Evolutionary conservation across 2,888 invertebrate genomes (phyloP).

Genomic region (Amphiduros pacificus): DNA sequence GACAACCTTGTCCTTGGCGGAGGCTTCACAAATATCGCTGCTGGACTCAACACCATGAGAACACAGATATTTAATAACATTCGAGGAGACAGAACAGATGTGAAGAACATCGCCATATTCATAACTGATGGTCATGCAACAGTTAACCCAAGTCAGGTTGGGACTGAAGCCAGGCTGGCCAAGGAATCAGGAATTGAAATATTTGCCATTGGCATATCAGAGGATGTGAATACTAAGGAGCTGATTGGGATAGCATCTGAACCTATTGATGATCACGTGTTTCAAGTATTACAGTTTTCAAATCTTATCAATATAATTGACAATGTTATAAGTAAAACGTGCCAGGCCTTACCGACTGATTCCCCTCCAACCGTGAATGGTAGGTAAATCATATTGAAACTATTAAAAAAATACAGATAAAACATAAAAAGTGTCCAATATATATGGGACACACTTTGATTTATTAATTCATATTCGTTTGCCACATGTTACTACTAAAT

Average conservation of each 20-base stretch:
- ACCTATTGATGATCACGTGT: conserved; percentile 5
- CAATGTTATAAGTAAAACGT: conserved; percentile 6
- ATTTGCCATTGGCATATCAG: conserved; percentile 2
- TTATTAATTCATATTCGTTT: too few relatives aligned
- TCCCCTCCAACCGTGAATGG: too few relatives aligned
- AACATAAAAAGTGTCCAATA: too few relatives aligned
- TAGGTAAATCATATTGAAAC: too few relatives aligned
- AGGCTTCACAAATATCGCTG: conserved; percentile 26
- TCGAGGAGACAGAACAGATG: conserved; percentile 2
- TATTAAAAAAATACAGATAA: too few relatives aligned
- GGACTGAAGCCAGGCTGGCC: background rate
- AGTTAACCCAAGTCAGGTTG: conserved; percentile 31
- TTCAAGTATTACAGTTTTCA: conserved; percentile 2
- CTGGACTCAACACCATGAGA: conserved; percentile 21
- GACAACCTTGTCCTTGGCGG: background rate
- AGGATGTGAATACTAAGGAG: background rate
- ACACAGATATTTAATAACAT: conserved; percentile 14
- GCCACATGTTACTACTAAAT: too few relatives aligned
- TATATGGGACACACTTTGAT: too few relatives aligned
- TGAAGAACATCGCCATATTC: conserved; percentile 8
- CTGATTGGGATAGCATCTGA: conserved; percentile 7
- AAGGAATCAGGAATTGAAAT: conserved; percentile 1
- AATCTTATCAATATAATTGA: conserved; percentile 2
- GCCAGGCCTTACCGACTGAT: background rate
- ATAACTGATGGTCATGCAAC: conserved; percentile 17